phyloP scores from a whole-genome alignment of 2,888 invertebrate species.

The Drosophila anceps region DNA sequence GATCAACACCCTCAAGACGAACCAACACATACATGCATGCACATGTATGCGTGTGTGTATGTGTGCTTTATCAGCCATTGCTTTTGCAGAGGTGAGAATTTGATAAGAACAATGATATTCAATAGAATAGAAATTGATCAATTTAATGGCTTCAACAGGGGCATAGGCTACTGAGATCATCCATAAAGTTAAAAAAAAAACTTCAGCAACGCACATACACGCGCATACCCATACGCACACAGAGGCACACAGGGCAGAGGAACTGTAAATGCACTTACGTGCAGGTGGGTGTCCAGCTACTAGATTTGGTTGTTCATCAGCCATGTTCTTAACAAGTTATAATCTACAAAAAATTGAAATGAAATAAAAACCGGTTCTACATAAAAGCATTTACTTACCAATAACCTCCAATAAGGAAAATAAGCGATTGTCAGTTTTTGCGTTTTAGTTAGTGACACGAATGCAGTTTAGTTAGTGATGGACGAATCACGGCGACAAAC shows the following conservation, averaged over 20 bases:
- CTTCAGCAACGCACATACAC: slow-evolving; percentile 12
- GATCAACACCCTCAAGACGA: slow-evolving; percentile 30
- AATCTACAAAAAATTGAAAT: slow-evolving; percentile 23
- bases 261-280: slow-evolving; percentile 87
- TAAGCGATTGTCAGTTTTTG: slow-evolving; percentile 12
- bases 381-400: neutral
- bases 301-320: slow-evolving; percentile 90
- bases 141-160: slow-evolving; percentile 34
- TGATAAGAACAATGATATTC: slow-evolving; percentile 56
- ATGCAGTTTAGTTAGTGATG: slow-evolving; percentile 65
- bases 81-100: slow-evolving; percentile 31
- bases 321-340: slow-evolving; percentile 68
- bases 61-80: slow-evolving; percentile 56
- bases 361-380: neutral
- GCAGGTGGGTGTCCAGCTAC: slow-evolving; percentile 96
- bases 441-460: slow-evolving; percentile 76
- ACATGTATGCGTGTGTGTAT: neutral
- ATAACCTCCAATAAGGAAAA: slow-evolving; percentile 32
- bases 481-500: neutral
- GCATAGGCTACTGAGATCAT: slow-evolving; percentile 4
- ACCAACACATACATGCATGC: slow-evolving; percentile 6
- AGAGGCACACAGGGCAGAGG: neutral
- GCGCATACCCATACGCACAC: neutral
- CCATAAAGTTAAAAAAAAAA: slow-evolving; percentile 6
- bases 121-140: slow-evolving; percentile 29